Percentiles rank a stretch among this genome's conserved stretches.
These are phyloP conservation scores for Zoanthus gigantus DNA, from an alignment of 92 coral and sea anemone species.

Conservation along the genomic window DNA sequence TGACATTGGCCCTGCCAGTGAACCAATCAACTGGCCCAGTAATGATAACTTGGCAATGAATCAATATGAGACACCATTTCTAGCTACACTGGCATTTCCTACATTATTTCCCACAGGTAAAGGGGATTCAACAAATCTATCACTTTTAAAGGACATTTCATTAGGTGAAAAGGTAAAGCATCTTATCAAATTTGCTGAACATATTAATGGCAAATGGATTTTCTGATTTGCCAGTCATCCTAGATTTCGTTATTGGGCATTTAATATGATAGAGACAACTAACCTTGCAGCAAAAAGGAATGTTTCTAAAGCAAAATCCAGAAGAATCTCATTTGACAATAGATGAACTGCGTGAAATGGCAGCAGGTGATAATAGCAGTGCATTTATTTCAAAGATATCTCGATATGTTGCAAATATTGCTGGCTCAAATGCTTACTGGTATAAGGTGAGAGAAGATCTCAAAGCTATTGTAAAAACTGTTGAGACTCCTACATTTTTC, in stretches of 20 bases:
- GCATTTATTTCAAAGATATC: conserved; percentile 69
- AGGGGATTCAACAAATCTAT: conserved; percentile 51
- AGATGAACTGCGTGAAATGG: conserved; percentile 77
- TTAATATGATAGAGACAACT: conserved; percentile 69
- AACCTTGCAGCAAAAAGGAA: conserved; percentile 72
- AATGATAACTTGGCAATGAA: conserved; percentile 17
- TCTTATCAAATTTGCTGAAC: conserved; percentile 60
- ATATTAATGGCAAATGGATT: conserved; percentile 59
- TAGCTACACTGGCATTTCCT: conserved; percentile 46
- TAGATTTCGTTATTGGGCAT: conserved; percentile 68
- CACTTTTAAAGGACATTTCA: conserved; percentile 41
- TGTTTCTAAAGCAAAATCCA: conserved; percentile 59
- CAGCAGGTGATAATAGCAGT: conserved; percentile 51
- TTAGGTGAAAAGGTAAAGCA: conserved; percentile 60
- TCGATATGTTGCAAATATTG: conserved; percentile 3
- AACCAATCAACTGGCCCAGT: conserved; percentile 59
- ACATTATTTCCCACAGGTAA: conserved; percentile 52
- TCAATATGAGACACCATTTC: conserved; percentile 38
- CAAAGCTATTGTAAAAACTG: conserved; percentile 41
- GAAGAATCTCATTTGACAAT: conserved; percentile 68
- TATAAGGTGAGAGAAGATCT: neutral
- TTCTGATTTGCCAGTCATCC: conserved; percentile 70
- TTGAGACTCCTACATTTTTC: neutral
- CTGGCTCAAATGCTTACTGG: too few relatives aligned
- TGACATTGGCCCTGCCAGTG: too few relatives aligned